These are phyloP conservation scores for Patagioenas fasciata DNA, from an alignment of 2,113 vertebrate genomes.

Conservation along the genomic window DNA sequence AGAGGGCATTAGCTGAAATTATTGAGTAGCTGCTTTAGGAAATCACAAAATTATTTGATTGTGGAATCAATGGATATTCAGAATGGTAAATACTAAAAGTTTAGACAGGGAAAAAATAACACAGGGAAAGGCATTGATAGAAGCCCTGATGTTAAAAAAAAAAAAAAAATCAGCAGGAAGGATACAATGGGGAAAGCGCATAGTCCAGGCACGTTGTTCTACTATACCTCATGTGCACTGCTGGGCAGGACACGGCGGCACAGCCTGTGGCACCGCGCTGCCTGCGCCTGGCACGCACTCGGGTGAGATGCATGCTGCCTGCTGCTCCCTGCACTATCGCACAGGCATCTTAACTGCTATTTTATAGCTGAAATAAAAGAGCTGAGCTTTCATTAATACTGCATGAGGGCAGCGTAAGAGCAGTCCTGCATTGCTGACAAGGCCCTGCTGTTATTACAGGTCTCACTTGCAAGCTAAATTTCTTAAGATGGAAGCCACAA, in stretches of 20 bases:
- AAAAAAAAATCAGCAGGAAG: background rate
- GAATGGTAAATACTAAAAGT: background rate
- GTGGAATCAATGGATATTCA: background rate
- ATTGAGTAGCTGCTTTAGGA: background rate
- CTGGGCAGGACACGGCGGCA: background rate
- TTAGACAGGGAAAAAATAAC: background rate
- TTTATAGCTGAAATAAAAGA: background rate
- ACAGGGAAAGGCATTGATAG: background rate
- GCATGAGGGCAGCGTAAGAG: background rate
- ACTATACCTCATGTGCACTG: background rate
- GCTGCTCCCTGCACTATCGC: background rate
- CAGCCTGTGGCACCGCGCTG: background rate
- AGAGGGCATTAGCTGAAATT: background rate
- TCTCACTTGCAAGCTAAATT: background rate
- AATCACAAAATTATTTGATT: background rate
- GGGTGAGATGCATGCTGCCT: background rate
- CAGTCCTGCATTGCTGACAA: background rate
- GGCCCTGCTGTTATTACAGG: background rate
- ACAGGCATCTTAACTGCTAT: background rate
- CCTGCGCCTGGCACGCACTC: background rate
- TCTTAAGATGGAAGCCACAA: background rate
- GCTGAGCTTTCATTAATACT: background rate
- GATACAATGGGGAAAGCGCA: background rate
- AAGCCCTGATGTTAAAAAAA: background rate
- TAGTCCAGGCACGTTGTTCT: fast-evolving